Conservation (phyloP, 2,113 vertebrate genomes). For the Empidonax alnorum region DNA sequence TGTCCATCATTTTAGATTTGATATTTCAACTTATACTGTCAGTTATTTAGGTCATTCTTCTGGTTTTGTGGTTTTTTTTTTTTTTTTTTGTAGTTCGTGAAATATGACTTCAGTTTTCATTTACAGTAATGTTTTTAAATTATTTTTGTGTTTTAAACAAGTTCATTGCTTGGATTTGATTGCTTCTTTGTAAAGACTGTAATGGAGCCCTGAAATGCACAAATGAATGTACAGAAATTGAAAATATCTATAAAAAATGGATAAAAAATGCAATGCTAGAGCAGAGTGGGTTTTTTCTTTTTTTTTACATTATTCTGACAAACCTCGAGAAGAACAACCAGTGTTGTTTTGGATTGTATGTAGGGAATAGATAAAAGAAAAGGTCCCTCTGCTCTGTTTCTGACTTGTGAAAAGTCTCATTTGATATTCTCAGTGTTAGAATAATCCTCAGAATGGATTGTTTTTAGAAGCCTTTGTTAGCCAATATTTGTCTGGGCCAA, state of each 20-base stretch:
- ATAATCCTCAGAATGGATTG: neutral
- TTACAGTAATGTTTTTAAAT: neutral
- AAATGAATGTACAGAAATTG: neutral
- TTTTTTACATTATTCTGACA: neutral
- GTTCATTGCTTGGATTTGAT: neutral
- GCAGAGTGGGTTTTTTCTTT: fast-evolving
- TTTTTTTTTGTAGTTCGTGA: neutral
- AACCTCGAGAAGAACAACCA: neutral
- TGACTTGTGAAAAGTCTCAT: neutral
- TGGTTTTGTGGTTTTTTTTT: neutral
- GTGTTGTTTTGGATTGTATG: neutral
- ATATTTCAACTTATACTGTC: neutral
- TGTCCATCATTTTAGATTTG: neutral
- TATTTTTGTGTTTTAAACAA: neutral
- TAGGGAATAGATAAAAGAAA: neutral
- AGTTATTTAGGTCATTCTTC: neutral
- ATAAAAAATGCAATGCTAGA: neutral
- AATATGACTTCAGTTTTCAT: neutral
- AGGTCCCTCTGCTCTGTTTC: neutral
- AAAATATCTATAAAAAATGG: neutral
- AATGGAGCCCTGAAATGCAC: neutral
- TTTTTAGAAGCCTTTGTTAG: slow-evolving; percentile 4
- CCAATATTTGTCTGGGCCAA: neutral
- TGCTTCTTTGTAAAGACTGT: neutral
- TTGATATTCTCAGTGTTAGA: neutral